Evolutionary conservation across 2,888 invertebrate genomes (phyloP), one percentile per base, ranked within the genome.

Genomic region (Metacarcinus magister): DNA sequence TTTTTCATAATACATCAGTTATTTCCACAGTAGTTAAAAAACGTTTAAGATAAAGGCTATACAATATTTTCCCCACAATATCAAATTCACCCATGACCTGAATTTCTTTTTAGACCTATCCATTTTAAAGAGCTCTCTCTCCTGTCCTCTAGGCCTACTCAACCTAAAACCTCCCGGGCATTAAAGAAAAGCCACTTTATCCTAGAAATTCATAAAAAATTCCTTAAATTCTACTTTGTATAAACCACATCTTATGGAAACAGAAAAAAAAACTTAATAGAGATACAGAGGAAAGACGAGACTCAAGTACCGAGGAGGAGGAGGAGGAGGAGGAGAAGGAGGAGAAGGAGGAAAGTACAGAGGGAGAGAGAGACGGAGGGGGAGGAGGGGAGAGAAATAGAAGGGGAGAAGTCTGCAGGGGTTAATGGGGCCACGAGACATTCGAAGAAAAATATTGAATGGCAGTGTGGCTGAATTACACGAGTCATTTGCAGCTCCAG

Each of bases 361-460:
- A 19, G 19, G 23, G 2, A 19, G 16, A 60, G 60, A 60, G 60
- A 19, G 19, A 60, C 2, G 16, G 60, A 2, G 23, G 16, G 23
- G 16, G 46, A 46, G 60, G 60, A 16, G 60, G 60, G 16, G 60
- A 10, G 8, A 23, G 8, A 60, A n/a, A n/a, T 5, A 23, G 67
- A 67, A 23, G 67, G n/a, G 67, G 1, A 7, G 67, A 2, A n/a
- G 10, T 3, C n/a, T 54, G 67, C 2, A 2, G 67, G n/a, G 10
- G 67, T 7, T 67, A 67, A 67, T 67, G 67, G 67, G 67, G n/a
- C 67, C 67, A n/a, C 10, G 67, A n/a, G 67, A n/a, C 67, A 67
- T 67, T 67, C 67, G 67, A 67, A 67, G 67, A 19, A 67, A 67
- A 67, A 67, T 67, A 67, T 67, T 67, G 67, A 67, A 67, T 67